These are phyloP conservation scores for Abrostola tripartita DNA, from an alignment of 2,888 invertebrate species.

Conservation along the genomic window DNA sequence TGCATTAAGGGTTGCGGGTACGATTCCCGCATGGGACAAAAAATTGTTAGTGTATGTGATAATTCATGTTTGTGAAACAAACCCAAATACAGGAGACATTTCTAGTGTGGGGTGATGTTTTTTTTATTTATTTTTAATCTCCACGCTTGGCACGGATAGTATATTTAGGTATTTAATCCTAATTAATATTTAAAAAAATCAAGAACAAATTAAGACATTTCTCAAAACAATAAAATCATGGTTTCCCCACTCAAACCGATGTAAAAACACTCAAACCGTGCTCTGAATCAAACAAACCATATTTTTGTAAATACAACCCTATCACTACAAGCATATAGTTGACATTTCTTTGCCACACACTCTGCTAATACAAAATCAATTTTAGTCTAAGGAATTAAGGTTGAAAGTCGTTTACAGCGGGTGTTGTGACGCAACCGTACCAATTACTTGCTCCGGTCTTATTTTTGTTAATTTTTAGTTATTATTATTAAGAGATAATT, in stretches of 20 bases:
- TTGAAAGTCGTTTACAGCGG: constrained; percentile 4
- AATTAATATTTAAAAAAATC: too few relatives aligned
- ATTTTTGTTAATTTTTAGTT: constrained; percentile 15
- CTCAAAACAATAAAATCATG: constrained; percentile 8
- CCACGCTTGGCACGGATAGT: too few relatives aligned
- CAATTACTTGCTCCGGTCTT: constrained; percentile 27
- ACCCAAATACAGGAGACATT: too few relatives aligned
- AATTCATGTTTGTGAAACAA: too few relatives aligned
- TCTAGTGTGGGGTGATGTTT: too few relatives aligned
- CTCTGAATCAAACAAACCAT: constrained; percentile 15
- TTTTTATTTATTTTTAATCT: too few relatives aligned
- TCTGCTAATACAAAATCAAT: background rate
- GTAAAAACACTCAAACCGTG: constrained; percentile 36
- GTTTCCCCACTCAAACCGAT: constrained; percentile 9
- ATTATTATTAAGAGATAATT: constrained; percentile 10
- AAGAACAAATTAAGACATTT: constrained; percentile 1
- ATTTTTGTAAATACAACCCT: constrained; percentile 18
- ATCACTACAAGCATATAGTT: background rate
- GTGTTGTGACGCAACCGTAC: constrained; percentile 7
- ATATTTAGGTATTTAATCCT: too few relatives aligned
- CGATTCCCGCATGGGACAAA: too few relatives aligned
- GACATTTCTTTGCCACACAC: background rate
- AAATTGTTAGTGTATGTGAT: too few relatives aligned
- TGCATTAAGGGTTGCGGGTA: too few relatives aligned
- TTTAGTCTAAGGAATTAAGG: rapidly evolving